Conservation (phyloP, 1,140 invertebrate genomes). For the Papilio dardanus region DNA sequence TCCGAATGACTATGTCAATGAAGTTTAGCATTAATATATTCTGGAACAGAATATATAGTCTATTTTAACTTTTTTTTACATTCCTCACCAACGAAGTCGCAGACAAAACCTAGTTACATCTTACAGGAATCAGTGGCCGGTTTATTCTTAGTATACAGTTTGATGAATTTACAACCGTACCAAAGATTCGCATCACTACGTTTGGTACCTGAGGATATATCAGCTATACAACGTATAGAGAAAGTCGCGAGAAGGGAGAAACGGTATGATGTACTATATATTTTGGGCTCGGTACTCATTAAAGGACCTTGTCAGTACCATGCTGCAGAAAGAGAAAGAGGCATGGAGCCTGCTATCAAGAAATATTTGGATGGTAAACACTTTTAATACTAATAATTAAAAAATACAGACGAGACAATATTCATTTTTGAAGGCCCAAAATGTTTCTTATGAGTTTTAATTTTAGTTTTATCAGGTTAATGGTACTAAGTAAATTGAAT, state of each 20-base stretch:
- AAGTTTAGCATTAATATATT: too few relatives aligned
- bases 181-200: slow-evolving; percentile 54
- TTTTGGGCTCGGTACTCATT: slow-evolving; percentile 57
- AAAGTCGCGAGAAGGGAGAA: slow-evolving; percentile 52
- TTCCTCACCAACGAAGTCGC: too few relatives aligned
- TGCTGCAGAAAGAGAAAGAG: slow-evolving; percentile 55
- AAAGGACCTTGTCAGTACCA: slow-evolving; percentile 57
- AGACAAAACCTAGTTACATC: too few relatives aligned
- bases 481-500: too few relatives aligned
- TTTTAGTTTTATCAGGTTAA: too few relatives aligned
- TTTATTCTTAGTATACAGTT: slow-evolving; percentile 63
- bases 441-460: too few relatives aligned
- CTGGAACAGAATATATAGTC: too few relatives aligned
- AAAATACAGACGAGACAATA: too few relatives aligned
- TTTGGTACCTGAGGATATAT: slow-evolving; percentile 56
- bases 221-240: slow-evolving; percentile 54
- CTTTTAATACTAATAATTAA: background rate
- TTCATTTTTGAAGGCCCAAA: too few relatives aligned
- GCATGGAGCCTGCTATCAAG: slow-evolving; percentile 57
- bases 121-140: slow-evolving; percentile 63
- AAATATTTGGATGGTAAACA: slow-evolving; percentile 68
- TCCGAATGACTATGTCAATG: too few relatives aligned
- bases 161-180: slow-evolving; percentile 65
- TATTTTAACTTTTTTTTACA: too few relatives aligned
- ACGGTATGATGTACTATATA: slow-evolving; percentile 63